Base-by-base conservation (phyloP, 2,888 invertebrate genomes). In the Taphrorychus bicolor region DNA sequence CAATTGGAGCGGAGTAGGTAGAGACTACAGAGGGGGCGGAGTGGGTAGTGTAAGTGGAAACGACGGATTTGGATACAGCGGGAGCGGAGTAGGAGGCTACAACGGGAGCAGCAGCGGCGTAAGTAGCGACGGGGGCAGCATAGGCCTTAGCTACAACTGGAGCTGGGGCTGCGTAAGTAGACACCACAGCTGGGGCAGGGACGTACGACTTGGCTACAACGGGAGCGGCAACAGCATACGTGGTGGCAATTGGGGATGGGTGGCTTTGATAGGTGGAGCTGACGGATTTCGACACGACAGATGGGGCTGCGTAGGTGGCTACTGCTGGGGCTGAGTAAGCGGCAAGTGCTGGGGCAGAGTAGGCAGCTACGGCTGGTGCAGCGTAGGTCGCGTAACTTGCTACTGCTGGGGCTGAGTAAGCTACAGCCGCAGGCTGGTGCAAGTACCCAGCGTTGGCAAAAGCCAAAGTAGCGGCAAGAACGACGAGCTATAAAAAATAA, bases 361-460 rank as follows among this genome's bases (percentile, higher is more conserved):
- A 40, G 21, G 41, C 11, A 11, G 62, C 65, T n/a, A 32, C 4
- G 16, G 54, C 56, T 56, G 66, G 66, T 23, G 66, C 59, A 1
- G 32, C 71, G 21, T 69, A 66, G 54, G 51, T 48, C 32, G 9
- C 45, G 64, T 19, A 88, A 78, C 74, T n/a, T 7, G 59, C 2
- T 4, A 58, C 40, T 17, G 56, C 64, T 18, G 60, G 51, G 7
- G 57, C 58, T 9, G 45, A n/a, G 49, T 49, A 48, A 52, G 52
- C 40, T 18, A 59, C 49, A 18, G 56, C 61, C 11, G 56, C 56
- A 11, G 48, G 66, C 52, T 41, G 23, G 48, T 70, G 65, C 16
- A 88, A 78, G 74, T 85, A 78, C 71, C 89, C 89, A 63, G 89
- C 89, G 77, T 85, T 85, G 76, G 86, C 87, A 71, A 85, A 83